Evolutionary conservation across 2,888 invertebrate genomes (phyloP).

Genomic region (Zhuqinia jingwanae): DNA sequence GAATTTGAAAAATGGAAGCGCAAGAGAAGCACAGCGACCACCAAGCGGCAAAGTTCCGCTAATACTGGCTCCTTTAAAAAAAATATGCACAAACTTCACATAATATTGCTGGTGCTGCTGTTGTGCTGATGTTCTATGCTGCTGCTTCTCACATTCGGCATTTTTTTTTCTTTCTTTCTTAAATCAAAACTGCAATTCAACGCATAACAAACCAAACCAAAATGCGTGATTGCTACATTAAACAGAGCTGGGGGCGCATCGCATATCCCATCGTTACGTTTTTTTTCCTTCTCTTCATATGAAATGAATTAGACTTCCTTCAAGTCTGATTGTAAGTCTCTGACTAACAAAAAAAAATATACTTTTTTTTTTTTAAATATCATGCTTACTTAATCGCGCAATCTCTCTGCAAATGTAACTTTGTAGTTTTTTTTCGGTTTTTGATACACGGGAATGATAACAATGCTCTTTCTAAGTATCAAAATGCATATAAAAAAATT

Average conservation of each 20-base stretch:
- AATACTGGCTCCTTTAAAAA: constrained; percentile 50
- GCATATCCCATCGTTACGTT: no score
- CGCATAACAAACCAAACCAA: not conserved
- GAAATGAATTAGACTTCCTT: no score
- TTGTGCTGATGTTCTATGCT: no score
- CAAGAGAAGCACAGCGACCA: constrained; percentile 45
- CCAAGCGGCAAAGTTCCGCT: constrained; percentile 30
- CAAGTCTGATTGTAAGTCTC: constrained; percentile 14
- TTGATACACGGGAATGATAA: constrained; percentile 51
- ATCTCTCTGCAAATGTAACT: not conserved
- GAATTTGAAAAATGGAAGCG: not conserved
- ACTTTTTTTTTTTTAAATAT: no score
- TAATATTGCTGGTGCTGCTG: not conserved
- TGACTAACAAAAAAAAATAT: constrained; percentile 34
- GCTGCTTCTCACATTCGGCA: constrained; percentile 16
- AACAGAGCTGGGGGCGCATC: no score
- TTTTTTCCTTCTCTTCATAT: no score
- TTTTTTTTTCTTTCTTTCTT: not conserved
- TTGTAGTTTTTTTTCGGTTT: constrained; percentile 35
- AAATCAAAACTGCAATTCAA: not conserved
- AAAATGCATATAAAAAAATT: no score
- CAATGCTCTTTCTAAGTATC: not conserved
- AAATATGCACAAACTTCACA: constrained; percentile 1
- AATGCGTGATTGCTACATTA: no score
- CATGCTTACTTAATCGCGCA: no score